Evolutionary conservation across 35 echinoderm and acorn worm species (phyloP).

Genomic region (Lytechinus pictus): DNA sequence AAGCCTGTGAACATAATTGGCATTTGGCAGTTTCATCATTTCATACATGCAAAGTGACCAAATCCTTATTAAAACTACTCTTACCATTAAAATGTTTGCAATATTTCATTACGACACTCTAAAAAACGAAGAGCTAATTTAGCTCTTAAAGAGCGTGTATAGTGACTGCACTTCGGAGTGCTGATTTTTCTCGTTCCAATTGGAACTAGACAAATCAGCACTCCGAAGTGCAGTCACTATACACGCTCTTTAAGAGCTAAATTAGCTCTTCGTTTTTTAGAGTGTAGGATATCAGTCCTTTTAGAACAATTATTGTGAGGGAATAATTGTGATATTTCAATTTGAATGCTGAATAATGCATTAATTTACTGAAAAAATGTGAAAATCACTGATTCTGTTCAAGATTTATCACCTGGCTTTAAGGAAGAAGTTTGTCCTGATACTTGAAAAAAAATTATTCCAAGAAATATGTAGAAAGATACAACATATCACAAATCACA

Average conservation of each 20-base stretch:
- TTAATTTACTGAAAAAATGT: not conserved
- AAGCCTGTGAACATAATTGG: not conserved
- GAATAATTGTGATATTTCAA: too few relatives aligned
- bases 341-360: not conserved
- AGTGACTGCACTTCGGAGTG: too few relatives aligned
- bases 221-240: too few relatives aligned
- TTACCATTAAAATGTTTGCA: not conserved
- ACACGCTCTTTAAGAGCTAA: too few relatives aligned
- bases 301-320: too few relatives aligned
- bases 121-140: too few relatives aligned
- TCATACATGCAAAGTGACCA: not conserved
- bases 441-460: not conserved
- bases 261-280: too few relatives aligned
- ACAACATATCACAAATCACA: too few relatives aligned
- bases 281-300: not conserved
- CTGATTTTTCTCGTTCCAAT: too few relatives aligned
- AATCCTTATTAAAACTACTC: not conserved
- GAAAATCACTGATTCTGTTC: not conserved
- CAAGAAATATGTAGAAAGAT: not conserved
- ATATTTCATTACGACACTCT: not conserved
- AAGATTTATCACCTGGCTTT: not conserved
- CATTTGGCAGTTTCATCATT: not conserved
- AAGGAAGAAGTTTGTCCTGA: not conserved
- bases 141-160: too few relatives aligned
- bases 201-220: too few relatives aligned